These are phyloP conservation scores for Nephotettix cincticeps DNA, from an alignment of 1,140 invertebrate species.

Conservation along the genomic window DNA sequence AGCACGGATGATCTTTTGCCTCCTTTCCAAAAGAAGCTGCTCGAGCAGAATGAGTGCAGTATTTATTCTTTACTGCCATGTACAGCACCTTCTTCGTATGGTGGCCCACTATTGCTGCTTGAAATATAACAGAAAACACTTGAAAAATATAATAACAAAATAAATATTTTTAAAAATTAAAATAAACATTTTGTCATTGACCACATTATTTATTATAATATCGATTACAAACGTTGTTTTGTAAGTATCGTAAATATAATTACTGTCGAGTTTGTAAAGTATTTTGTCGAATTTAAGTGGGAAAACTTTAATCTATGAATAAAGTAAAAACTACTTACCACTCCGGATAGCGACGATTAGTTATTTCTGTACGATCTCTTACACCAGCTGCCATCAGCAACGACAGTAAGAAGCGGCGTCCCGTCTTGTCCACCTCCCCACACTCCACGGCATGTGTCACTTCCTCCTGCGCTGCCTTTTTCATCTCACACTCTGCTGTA, in stretches of 20 bases:
- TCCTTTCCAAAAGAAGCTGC: conserved; percentile 15
- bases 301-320: no score
- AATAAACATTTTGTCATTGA: no score
- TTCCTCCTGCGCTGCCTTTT: conserved; percentile 43
- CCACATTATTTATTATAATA: no score
- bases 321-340: conserved; percentile 33
- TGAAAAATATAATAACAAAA: no score
- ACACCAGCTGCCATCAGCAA: conserved; percentile 43
- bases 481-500: conserved; percentile 40
- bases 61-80: conserved; percentile 46
- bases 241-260: no score
- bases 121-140: no score
- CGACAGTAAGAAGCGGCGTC: conserved; percentile 42
- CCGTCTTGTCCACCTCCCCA: conserved; percentile 44
- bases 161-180: no score
- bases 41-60: conserved; percentile 42
- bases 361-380: conserved; percentile 44
- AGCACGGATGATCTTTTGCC: conserved; percentile 39
- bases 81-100: conserved; percentile 41
- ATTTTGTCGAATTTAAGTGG: no score
- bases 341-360: conserved; percentile 44
- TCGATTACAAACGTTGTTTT: no score
- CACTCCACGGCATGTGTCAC: conserved; percentile 37
- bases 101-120: no score
- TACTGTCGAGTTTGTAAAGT: no score